Conservation (phyloP, 2,113 vertebrate genomes). For the Climacteris rufus region DNA sequence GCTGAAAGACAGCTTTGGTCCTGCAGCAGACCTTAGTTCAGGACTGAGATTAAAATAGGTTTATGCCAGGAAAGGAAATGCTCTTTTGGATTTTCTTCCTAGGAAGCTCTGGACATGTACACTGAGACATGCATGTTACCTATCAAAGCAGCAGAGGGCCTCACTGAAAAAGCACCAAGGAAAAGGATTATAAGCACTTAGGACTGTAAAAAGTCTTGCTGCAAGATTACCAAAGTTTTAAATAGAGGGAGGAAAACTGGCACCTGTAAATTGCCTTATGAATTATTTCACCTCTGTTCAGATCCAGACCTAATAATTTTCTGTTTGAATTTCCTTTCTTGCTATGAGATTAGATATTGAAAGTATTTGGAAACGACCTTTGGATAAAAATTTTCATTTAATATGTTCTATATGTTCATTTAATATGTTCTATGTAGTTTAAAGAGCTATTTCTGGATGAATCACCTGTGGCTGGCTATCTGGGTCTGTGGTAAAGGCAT, state of each 20-base stretch:
- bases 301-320: not conserved
- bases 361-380: not conserved
- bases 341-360: not conserved
- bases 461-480: not conserved
- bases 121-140: not conserved
- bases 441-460: not conserved
- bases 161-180: not conserved
- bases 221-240: not conserved
- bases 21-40: not conserved
- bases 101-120: not conserved
- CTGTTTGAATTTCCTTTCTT: not conserved
- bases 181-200: not conserved
- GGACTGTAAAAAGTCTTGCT: not conserved
- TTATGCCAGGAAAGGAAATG: not conserved
- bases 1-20: not conserved
- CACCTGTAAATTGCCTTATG: not conserved
- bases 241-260: not conserved
- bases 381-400: not conserved
- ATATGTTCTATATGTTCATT: not conserved
- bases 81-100: not conserved
- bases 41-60: not conserved
- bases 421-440: not conserved
- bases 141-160: not conserved
- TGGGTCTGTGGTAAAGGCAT: not conserved
- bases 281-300: not conserved